Evolutionary conservation across 2,113 vertebrate species (phyloP).

Genomic region (Myodes glareolus): DNA sequence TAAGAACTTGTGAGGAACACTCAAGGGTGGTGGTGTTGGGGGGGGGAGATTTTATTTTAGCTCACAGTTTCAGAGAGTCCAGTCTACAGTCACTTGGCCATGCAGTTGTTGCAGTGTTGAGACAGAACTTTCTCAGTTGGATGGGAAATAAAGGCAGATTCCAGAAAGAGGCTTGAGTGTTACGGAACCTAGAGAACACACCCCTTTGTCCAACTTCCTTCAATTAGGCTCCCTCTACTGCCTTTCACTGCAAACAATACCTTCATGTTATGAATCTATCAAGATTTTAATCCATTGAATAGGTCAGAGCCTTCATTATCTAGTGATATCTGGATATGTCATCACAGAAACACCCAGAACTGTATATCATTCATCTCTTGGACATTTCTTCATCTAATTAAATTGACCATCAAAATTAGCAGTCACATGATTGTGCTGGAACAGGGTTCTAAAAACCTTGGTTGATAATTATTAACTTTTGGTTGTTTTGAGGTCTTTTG

Average conservation of each 20-base stretch:
- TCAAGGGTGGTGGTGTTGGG: too few relatives aligned
- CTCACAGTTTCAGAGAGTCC: too few relatives aligned
- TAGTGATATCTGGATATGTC: background rate
- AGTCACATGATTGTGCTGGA: background rate
- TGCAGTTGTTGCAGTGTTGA: background rate
- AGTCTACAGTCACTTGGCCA: background rate
- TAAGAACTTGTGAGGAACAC: background rate
- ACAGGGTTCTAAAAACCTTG: background rate
- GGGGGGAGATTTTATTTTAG: background rate
- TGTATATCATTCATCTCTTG: too few relatives aligned
- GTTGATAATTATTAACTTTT: background rate
- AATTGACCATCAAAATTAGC: background rate
- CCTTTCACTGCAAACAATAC: background rate
- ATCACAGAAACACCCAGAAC: background rate
- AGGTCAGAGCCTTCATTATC: background rate
- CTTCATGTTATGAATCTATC: background rate
- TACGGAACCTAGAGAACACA: background rate
- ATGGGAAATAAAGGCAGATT: background rate
- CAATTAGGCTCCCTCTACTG: background rate
- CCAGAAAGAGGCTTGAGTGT: too few relatives aligned
- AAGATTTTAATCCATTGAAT: background rate
- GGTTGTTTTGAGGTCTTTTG: background rate
- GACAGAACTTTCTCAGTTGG: background rate
- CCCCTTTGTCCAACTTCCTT: background rate
- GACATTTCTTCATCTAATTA: background rate